Base-by-base conservation (phyloP, 2,113 vertebrate species). In the Albula goreensis region DNA sequence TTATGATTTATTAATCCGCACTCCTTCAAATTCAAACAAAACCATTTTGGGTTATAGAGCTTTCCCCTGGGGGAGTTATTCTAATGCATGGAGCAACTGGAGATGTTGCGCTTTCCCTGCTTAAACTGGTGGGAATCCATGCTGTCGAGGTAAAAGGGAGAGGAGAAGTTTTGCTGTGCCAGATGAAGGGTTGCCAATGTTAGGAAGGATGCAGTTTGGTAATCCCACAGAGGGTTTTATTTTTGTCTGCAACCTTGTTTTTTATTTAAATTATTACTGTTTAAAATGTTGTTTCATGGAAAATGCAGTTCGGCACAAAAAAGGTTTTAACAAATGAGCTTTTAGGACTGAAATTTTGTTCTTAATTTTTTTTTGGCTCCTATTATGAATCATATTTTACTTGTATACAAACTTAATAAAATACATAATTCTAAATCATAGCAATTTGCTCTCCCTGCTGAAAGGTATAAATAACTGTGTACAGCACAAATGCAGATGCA, bases 1-100 rank as follows among this genome's bases (percentile, higher is more conserved):
- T 88, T 88, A 88, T 94, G 93, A 94, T 94, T 93, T 94, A 95
- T 93, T 92, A 95, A 92, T 91, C 87, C 79, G 74, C 89, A 70
- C 89, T 91, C 91, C 88, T 90, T 83, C 1, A 81, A 57, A 57
- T 86, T 83, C 53, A 51, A 50, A 85, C 81, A 78, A 50, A 80
- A 77, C 17, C 12, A 22, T 78, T 48, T 83, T 48, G 53, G 83
- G 88, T 84, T 88, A 81, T 60, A 41, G 22, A 13, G 25, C 50
- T 6, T 51, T 48, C 82, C 80, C 80, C 31, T 7, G 50, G 66
- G 85, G 80, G 66, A 52, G 41, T 74, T 50, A 86, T 70, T 41
- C 9, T 60, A 41, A 79, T 12, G 86, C 57, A 52, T 51, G 50
- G 48, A 80, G 82, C 66, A 50, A 66, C 41, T 22, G 25, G 80